phyloP scores from a whole-genome alignment of 2,888 invertebrate genomes.

The Hipparchia sbordonii region DNA sequence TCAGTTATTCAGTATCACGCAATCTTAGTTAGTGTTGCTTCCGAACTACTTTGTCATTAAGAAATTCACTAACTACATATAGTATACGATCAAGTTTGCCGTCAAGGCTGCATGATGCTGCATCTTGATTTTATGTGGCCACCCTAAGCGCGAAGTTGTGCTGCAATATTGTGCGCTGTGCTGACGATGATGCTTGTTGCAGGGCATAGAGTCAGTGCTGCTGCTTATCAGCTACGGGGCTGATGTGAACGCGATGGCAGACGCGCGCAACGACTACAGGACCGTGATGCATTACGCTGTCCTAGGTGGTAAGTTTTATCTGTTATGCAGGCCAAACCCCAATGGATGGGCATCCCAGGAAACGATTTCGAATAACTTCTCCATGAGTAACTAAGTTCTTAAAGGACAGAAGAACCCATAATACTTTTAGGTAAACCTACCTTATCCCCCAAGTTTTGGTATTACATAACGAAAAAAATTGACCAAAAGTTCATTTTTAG shows the following conservation, averaged over 20 bases:
- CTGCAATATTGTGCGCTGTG: too few relatives aligned
- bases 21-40: too few relatives aligned
- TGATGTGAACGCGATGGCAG: slow-evolving; percentile 92
- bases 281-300: slow-evolving; percentile 96
- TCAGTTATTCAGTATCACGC: too few relatives aligned
- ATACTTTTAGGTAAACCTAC: too few relatives aligned
- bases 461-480: too few relatives aligned
- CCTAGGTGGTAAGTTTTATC: slow-evolving; percentile 56
- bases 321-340: not conserved
- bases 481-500: not conserved
- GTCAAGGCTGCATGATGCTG: too few relatives aligned
- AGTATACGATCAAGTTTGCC: too few relatives aligned
- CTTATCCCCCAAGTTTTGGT: not conserved
- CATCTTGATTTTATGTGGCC: not conserved
- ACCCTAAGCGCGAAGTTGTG: too few relatives aligned
- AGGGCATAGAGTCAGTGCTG: slow-evolving; percentile 90
- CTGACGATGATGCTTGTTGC: slow-evolving; percentile 32
- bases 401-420: not conserved
- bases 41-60: too few relatives aligned
- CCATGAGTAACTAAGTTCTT: not conserved
- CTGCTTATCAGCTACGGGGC: slow-evolving; percentile 91
- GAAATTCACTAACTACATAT: too few relatives aligned
- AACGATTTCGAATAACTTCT: not conserved
- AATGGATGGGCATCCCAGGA: not conserved
- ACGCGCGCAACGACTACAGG: slow-evolving; percentile 92